A percentile compares a stretch with the other conserved stretches of the same genome.
These are phyloP conservation scores for Tenebrosternarchus preto DNA, from an alignment of 2,113 vertebrate species.

Conservation along the genomic window DNA sequence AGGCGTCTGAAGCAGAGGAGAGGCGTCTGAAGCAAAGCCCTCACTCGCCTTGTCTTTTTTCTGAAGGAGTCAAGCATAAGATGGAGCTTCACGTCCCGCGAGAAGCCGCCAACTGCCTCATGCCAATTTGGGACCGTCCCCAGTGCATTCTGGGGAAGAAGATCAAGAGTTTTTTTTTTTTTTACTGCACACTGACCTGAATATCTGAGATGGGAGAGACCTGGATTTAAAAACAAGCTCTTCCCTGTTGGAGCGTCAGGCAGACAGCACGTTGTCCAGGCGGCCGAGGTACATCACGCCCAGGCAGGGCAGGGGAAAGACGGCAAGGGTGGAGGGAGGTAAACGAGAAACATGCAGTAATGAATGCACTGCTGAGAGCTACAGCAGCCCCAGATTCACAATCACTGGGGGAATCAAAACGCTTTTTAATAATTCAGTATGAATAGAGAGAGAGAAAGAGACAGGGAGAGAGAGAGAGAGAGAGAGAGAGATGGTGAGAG, in stretches of 20 bases:
- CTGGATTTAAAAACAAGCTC: not conserved
- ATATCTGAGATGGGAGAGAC: constrained; percentile 61
- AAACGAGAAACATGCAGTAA: constrained; percentile 67
- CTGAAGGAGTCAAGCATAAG: constrained; percentile 60
- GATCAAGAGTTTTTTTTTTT: constrained; percentile 48
- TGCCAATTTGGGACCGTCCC: constrained; percentile 73
- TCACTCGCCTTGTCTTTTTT: constrained; percentile 57
- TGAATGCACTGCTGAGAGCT: constrained; percentile 68
- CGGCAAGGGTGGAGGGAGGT: constrained; percentile 44
- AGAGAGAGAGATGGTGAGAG: constrained; percentile 31
- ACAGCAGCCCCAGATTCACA: constrained; percentile 77
- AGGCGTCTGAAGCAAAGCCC: not conserved
- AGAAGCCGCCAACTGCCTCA: constrained; percentile 65
- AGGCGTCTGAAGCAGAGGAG: not conserved
- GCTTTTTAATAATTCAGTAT: constrained; percentile 83
- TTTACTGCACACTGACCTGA: constrained; percentile 70
- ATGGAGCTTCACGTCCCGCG: constrained; percentile 66
- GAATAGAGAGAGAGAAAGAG: constrained; percentile 63
- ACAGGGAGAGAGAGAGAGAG: constrained; percentile 46
- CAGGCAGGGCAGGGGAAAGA: constrained; percentile 48
- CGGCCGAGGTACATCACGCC: constrained; percentile 54
- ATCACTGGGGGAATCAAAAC: constrained; percentile 81
- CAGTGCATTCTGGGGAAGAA: constrained; percentile 74
- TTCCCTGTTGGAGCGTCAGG: not conserved
- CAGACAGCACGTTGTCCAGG: constrained; percentile 35